Evolutionary conservation across 2,888 invertebrate species (phyloP).

Genomic region (Eumerus sabulonum): DNA sequence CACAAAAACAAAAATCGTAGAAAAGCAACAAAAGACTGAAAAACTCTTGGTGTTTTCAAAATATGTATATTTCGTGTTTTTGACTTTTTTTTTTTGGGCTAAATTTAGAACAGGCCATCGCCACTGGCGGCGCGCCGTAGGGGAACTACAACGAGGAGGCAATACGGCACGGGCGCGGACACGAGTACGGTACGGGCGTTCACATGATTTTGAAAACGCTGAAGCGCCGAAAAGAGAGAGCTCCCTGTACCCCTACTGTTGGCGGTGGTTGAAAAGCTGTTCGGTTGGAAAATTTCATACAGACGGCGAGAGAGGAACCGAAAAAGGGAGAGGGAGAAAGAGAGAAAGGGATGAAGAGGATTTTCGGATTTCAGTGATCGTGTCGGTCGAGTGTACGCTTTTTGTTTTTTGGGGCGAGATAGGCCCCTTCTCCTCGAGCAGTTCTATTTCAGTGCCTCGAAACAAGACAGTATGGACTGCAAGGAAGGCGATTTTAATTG

Average conservation of each 20-base stretch:
- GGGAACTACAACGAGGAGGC: conserved; percentile 50
- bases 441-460: too few relatives aligned
- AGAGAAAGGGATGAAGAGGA: too few relatives aligned
- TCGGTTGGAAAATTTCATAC: too few relatives aligned
- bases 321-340: too few relatives aligned
- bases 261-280: too few relatives aligned
- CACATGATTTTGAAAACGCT: conserved; percentile 27
- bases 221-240: conserved; percentile 12
- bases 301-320: too few relatives aligned
- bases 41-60: conserved; percentile 41
- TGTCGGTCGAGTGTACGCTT: conserved; percentile 9
- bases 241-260: neutral
- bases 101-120: conserved; percentile 58
- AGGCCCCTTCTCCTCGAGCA: conserved; percentile 13
- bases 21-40: conserved; percentile 10
- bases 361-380: neutral
- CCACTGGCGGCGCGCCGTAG: conserved; percentile 29
- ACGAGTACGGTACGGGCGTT: conserved; percentile 23
- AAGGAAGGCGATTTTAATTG: too few relatives aligned
- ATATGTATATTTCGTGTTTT: conserved; percentile 33
- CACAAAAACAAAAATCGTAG: conserved; percentile 18
- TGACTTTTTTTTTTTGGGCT: conserved; percentile 46
- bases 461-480: conserved; percentile 17
- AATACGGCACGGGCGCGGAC: neutral
- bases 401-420: conserved; percentile 25